phyloP scores from a whole-genome alignment of 1,140 invertebrate species.

The Monomorium pharaonis region DNA sequence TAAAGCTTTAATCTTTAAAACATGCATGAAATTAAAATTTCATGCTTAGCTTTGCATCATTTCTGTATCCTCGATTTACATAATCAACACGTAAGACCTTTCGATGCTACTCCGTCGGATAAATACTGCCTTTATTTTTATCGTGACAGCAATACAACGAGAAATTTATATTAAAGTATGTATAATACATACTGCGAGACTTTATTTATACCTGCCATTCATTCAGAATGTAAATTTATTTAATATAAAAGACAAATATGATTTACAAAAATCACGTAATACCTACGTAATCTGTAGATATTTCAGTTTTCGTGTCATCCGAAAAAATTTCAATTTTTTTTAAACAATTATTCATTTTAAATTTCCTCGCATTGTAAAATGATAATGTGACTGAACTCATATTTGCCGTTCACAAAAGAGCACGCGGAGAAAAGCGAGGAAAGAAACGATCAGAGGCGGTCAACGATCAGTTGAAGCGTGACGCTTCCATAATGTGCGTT shows the following conservation, averaged over 20 bases:
- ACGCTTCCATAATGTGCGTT: not conserved
- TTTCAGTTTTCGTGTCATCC: not conserved
- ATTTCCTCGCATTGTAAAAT: not conserved
- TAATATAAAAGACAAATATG: not conserved
- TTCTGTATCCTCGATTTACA: not conserved
- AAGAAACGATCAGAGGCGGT: not conserved
- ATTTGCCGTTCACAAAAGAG: not conserved
- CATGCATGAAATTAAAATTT: not conserved
- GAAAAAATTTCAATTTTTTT: not conserved
- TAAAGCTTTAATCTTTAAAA: not conserved
- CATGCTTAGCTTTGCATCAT: not conserved
- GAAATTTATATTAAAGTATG: not conserved
- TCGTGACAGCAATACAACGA: not conserved
- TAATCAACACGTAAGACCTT: not conserved
- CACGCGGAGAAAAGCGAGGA: not conserved
- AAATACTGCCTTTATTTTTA: not conserved
- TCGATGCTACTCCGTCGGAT: not conserved
- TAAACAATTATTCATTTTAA: not conserved
- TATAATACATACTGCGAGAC: not conserved
- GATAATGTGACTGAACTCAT: not conserved
- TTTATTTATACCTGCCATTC: not conserved
- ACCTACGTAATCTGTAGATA: not conserved
- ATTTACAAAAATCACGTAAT: not conserved
- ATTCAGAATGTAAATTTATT: not conserved
- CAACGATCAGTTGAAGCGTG: not conserved